Conservation (phyloP, 2,888 invertebrate species). For the Dryadula phaetusa region DNA sequence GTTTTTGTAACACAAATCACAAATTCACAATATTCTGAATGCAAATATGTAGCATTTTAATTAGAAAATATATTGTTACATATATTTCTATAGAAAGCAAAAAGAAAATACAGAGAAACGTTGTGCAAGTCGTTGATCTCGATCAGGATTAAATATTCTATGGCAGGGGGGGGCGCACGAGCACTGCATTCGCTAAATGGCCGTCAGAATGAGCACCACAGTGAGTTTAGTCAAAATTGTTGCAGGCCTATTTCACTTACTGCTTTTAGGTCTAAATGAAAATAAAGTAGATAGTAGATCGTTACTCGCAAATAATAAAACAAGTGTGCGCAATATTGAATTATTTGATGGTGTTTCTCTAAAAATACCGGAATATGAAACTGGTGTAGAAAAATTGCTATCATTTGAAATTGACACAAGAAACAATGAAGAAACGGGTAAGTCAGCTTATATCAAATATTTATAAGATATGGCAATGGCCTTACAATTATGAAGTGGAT, state of each 20-base stretch:
- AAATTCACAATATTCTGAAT: no score
- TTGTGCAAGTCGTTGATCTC: conserved; percentile 32
- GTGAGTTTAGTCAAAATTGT: conserved; percentile 51
- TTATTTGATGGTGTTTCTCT: conserved; percentile 67
- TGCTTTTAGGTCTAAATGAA: background rate
- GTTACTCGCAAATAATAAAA: conserved; percentile 5
- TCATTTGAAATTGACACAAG: conserved; percentile 68
- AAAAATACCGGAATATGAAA: conserved; percentile 60
- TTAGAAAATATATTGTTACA: background rate
- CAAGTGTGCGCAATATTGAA: conserved; percentile 57
- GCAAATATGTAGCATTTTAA: no score
- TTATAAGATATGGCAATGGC: background rate
- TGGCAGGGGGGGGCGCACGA: conserved; percentile 51
- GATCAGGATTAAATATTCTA: conserved; percentile 38
- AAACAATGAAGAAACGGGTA: conserved; percentile 61
- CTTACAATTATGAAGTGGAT: background rate
- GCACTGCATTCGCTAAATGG: conserved; percentile 55
- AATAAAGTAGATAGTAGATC: conserved; percentile 5
- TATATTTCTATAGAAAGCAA: conserved; percentile 13
- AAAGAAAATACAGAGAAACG: conserved; percentile 36
- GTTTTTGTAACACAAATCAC: no score
- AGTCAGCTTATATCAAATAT: conserved; percentile 37
- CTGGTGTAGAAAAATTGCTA: conserved; percentile 58
- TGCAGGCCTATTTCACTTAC: conserved; percentile 28
- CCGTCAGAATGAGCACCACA: conserved; percentile 67